These are phyloP conservation scores for Struthio camelus DNA, from an alignment of 2,113 vertebrate genomes.

Conservation along the genomic window DNA sequence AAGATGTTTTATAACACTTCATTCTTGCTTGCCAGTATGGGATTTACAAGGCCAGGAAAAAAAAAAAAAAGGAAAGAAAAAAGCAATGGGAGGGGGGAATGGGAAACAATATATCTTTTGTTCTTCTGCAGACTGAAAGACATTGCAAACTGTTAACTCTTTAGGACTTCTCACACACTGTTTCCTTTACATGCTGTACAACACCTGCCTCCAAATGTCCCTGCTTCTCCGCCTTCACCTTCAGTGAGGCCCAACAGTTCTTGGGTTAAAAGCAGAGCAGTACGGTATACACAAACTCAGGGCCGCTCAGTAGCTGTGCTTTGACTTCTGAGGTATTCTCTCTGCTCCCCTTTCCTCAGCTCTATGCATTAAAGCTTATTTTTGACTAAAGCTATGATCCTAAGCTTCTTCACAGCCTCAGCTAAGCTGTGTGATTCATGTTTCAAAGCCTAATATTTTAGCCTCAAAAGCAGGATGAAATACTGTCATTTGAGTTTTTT, in stretches of 20 bases:
- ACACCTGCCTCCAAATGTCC: no score
- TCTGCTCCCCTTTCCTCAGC: slow-evolving; percentile 16
- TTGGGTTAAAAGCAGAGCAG: neutral
- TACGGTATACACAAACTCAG: neutral
- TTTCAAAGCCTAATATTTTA: slow-evolving; percentile 64
- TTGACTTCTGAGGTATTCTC: slow-evolving; percentile 10
- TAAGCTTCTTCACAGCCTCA: slow-evolving; percentile 47
- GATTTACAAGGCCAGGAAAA: neutral
- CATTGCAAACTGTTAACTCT: neutral
- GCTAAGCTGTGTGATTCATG: slow-evolving; percentile 54
- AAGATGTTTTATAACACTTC: neutral
- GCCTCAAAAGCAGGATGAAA: slow-evolving; percentile 60
- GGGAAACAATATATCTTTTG: neutral
- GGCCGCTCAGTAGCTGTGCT: slow-evolving; percentile 13
- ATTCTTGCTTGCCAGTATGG: neutral
- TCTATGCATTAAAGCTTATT: slow-evolving; percentile 63
- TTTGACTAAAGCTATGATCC: slow-evolving; percentile 61
- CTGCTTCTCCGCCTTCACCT: neutral
- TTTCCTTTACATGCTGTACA: neutral
- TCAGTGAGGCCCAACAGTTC: neutral
- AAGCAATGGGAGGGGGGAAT: neutral
- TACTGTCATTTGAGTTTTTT: slow-evolving; percentile 66
- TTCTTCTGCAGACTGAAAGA: neutral
- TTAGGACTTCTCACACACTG: neutral
- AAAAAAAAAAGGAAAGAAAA: neutral